Evolutionary conservation across 1,140 invertebrate genomes (phyloP).

Genomic region (Chelonus insularis): DNA sequence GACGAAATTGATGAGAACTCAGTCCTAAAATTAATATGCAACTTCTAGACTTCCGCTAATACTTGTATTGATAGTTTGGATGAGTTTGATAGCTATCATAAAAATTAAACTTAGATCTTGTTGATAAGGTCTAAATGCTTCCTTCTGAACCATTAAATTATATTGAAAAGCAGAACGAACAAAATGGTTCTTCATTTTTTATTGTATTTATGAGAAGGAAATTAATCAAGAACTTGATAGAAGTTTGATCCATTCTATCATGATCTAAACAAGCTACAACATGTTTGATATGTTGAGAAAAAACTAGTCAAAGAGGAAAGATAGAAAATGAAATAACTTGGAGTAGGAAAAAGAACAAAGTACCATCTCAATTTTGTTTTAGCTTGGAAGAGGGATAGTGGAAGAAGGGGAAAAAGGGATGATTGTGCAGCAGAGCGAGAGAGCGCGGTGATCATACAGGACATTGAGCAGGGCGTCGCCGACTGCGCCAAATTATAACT

Average conservation of each 20-base stretch:
- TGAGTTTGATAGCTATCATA: constrained; percentile 12
- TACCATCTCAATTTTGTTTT: constrained; percentile 40
- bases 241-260: too few species aligned
- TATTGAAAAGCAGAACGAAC: background rate
- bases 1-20: constrained; percentile 1
- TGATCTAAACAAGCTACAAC: too few species aligned
- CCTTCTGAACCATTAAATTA: constrained; percentile 17
- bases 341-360: constrained; percentile 23
- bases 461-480: constrained; percentile 59
- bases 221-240: too few species aligned
- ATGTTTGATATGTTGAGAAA: too few species aligned
- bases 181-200: background rate
- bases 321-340: constrained; percentile 5
- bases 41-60: constrained; percentile 8
- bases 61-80: constrained; percentile 12
- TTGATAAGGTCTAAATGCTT: constrained; percentile 21
- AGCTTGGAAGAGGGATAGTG: constrained; percentile 30
- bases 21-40: constrained; percentile 3
- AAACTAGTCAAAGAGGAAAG: too few species aligned
- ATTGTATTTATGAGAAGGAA: background rate
- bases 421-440: constrained; percentile 53
- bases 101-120: constrained; percentile 5
- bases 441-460: constrained; percentile 59
- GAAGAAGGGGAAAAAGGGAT: constrained; percentile 9
- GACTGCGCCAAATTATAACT: constrained; percentile 62